Evolutionary conservation across 1,140 invertebrate genomes (phyloP), one percentile per base, ranked within the genome.

Genomic region (Eumaeus atala): DNA sequence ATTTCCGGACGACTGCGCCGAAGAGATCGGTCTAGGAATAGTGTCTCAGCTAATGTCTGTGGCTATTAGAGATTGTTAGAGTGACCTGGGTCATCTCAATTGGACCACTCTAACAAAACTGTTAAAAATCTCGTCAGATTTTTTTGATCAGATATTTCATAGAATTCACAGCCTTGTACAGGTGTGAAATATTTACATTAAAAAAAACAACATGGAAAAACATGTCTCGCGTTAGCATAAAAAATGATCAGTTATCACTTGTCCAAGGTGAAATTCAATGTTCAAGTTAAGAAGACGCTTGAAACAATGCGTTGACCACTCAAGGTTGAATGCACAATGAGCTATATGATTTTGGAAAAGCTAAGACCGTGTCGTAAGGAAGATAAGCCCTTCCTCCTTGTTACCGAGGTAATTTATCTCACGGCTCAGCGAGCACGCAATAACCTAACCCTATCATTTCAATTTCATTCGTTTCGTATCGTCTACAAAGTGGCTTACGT

Each of bases 301-400:
- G 52, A 56, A 77, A 83, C 77, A 85, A 85, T 83, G 59, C 72
- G 52, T 53, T 54, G 56, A 59, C 54, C 36, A 53, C 34, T 47
- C 67, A 74, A 84, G 77, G 81, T 57, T 68, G 36, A 21, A 21
- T 35, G 60, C 56, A 80, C 77, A 84, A 84, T 82, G 61, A 72
- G 51, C 56, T 58, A 56, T 70, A 67, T 56, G 64, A 77, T 80
- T 85, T 85, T 83, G 76, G 72, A 81, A 82, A 81, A 72, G 69
- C 62, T 69, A 81, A 81, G 79, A 79, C 69, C 72, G 73, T 76
- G 68, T 73, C 64, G 61, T 68, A 66, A 77, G 42, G 38, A 28
- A 59, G 77, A 80, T 78, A 79, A 74, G 66, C 68, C 69, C 68
- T 77, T 77, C 70, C 69, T 70, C 42, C 62, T 70, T 66, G 69